Base-by-base conservation (phyloP, 2,113 vertebrate species). In the Barnardius zonarius region DNA sequence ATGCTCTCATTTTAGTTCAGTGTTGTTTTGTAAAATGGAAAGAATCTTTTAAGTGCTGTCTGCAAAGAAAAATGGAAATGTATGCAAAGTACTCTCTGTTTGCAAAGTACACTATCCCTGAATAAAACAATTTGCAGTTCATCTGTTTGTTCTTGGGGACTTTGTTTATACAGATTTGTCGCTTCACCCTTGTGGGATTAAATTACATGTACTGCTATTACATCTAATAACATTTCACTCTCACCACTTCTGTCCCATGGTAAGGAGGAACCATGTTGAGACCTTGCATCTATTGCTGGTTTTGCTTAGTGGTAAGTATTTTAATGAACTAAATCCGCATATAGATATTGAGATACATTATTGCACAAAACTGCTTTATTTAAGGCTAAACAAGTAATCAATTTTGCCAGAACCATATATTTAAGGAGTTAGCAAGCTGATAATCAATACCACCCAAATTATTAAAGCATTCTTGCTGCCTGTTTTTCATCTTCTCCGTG, bases 121-220 rank as follows among this genome's bases (percentile, higher is more conserved):
- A 96, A 96, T 97, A 96, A 97, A 97, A 39, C 64, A 76, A 76
- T 73, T 51, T 79, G 41, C 92, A 91, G 28, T 68, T 89, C 49
- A 64, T 51, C n/a, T 86, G 5, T 76, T 62, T 82, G 73, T 90
- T 86, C 76, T 80, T 63, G 41, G 31, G 16, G 31, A 70, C 52
- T 89, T 77, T 39, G 31, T 17, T 5, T 62, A 16, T 17, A n/a
- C 22, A 37, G 11, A 63, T 78, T 37, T 44, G n/a, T 84, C 81
- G 76, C 76, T 27, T 63, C 43, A 67, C 33, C 24, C 57, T 48
- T 48, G 62, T 66, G 77, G 70, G 72, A 79, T 73, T 82, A 30
- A 74, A 22, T 68, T 83, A n/a, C 22, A 16, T 9, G 13, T 30
- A 18, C 49, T 83, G 51, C 54, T 81, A 10, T 31, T 63, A 63